Evolutionary conservation across 2,797 vertebrate genomes (phyloP).

Genomic region (Smutsia temminckii): DNA sequence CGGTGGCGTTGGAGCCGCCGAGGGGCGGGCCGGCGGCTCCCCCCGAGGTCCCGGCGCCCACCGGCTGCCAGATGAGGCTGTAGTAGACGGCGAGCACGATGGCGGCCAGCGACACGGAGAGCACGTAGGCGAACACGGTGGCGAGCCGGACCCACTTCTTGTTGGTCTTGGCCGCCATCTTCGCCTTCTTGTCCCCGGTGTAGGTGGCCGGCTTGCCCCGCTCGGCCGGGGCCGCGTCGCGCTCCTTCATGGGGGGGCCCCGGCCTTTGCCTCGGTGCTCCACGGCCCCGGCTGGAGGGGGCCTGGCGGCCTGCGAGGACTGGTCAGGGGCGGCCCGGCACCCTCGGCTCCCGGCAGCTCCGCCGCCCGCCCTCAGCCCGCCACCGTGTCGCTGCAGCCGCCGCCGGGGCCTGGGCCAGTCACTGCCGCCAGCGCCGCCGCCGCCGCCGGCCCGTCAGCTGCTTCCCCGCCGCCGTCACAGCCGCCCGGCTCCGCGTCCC

Average conservation of each 20-base stretch:
- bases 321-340: conserved; percentile 65
- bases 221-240: conserved; percentile 94
- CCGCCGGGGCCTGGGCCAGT: conserved; percentile 70
- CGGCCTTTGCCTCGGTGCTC: conserved; percentile 95
- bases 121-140: conserved; percentile 97
- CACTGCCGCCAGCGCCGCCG: conserved; percentile 64
- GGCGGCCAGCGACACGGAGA: conserved; percentile 98
- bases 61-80: conserved; percentile 97
- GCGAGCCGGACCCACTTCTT: conserved; percentile 99
- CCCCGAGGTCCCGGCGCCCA: conserved; percentile 82
- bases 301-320: conserved; percentile 72
- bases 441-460: conserved; percentile 68
- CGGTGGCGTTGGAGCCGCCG: conserved; percentile 75
- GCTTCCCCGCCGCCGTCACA: conserved; percentile 62
- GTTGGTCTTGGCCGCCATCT: conserved; percentile 99
- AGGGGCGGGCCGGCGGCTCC: conserved; percentile 74
- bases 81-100: conserved; percentile 98
- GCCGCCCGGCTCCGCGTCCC: conserved; percentile 69
- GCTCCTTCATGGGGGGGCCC: conserved; percentile 95
- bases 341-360: conserved; percentile 68
- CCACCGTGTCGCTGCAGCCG: conserved; percentile 65
- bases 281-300: conserved; percentile 91
- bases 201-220: conserved; percentile 98
- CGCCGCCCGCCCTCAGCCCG: conserved; percentile 65
- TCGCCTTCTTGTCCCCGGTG: conserved; percentile 99